Conservation (phyloP, 35 echinoderm and acorn worm genomes). For the Ptychodera flava region DNA sequence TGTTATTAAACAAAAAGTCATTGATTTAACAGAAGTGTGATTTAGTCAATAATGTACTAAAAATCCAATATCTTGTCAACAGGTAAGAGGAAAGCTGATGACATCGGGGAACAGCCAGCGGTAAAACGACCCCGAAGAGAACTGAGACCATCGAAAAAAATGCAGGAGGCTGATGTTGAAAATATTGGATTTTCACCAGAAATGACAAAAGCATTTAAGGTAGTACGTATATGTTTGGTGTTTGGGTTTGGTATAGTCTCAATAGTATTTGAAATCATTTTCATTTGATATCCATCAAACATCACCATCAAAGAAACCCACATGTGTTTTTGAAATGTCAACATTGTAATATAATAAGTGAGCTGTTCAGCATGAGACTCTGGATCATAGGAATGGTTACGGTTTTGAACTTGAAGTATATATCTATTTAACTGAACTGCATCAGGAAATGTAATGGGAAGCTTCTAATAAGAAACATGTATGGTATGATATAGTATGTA, state of each 20-base stretch:
- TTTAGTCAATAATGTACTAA: no score
- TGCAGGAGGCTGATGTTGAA: constrained; percentile 87
- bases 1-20: no score
- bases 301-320: constrained; percentile 3
- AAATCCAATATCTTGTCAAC: no score
- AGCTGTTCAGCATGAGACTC: no score
- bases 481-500: no score
- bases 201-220: constrained; percentile 50
- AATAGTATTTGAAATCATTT: neutral
- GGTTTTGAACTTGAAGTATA: no score
- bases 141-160: constrained; percentile 79
- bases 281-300: neutral
- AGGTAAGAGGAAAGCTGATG: constrained; percentile 57
- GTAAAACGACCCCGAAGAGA: constrained; percentile 86
- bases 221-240: constrained; percentile 11
- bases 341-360: neutral
- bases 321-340: neutral
- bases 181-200: constrained; percentile 76
- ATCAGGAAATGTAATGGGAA: no score
- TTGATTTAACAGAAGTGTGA: no score
- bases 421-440: no score
- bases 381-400: no score
- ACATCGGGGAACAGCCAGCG: constrained; percentile 17
- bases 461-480: no score
- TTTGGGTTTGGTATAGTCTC: neutral